Conservation (phyloP, 2,113 vertebrate species). For the Ptilonorhynchus violaceus region DNA sequence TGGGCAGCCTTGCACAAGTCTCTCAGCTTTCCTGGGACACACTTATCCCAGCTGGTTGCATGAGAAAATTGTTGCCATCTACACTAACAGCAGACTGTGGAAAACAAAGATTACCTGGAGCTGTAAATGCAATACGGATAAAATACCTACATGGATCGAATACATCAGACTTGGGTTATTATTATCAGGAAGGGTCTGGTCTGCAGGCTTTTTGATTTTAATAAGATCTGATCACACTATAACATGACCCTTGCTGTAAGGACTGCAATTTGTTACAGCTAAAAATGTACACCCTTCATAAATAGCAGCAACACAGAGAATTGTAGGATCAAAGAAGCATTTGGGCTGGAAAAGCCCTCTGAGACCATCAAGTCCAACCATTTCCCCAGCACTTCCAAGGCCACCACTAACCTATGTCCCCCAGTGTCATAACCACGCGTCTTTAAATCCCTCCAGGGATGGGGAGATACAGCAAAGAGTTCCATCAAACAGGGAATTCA, state of each 20-base stretch:
- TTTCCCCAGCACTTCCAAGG: background rate
- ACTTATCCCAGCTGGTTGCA: background rate
- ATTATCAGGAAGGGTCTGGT: background rate
- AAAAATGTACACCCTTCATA: background rate
- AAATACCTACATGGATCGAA: fast-evolving
- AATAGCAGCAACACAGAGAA: background rate
- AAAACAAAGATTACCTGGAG: background rate
- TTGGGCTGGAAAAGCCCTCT: background rate
- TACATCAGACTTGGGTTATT: background rate
- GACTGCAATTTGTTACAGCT: background rate
- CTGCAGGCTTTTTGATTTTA: background rate
- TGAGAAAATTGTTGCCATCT: background rate
- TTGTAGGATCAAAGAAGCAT: background rate
- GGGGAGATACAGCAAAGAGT: background rate
- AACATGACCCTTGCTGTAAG: background rate
- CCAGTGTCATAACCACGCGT: background rate
- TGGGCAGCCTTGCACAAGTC: background rate
- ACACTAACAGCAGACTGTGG: background rate
- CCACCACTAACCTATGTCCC: background rate
- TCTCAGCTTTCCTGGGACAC: background rate
- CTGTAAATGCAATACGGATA: fast-evolving
- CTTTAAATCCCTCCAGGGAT: background rate
- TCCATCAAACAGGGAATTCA: background rate
- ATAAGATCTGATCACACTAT: too few species aligned
- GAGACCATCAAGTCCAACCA: background rate